A percentile compares a stretch with the other conserved stretches of the same genome.
Evolutionary conservation across 2,888 invertebrate species (phyloP).

Genomic region (Morpho helenor): DNA sequence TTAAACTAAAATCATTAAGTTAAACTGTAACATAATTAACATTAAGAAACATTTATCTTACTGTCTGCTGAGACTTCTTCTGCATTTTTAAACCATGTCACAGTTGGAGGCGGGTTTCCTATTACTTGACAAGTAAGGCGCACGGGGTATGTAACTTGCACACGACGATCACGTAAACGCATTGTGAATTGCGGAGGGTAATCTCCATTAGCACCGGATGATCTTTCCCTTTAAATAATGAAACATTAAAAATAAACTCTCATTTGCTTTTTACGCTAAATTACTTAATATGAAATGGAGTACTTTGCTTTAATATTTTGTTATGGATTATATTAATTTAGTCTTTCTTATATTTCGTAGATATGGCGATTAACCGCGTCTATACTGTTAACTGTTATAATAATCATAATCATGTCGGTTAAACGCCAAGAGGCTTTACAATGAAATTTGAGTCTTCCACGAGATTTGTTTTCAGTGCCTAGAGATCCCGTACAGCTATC

Average conservation of each 20-base stretch:
- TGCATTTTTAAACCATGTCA: constrained; percentile 93
- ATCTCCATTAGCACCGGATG: constrained; percentile 66
- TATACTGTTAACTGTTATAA: too few relatives aligned
- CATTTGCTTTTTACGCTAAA: neutral
- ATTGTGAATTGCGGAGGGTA: constrained; percentile 91
- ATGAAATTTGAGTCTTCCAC: too few relatives aligned
- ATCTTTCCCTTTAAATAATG: constrained; percentile 52
- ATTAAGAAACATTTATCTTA: constrained; percentile 41
- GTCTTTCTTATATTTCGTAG: too few relatives aligned
- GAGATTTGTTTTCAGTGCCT: too few relatives aligned
- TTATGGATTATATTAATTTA: too few relatives aligned
- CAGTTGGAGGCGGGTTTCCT: constrained; percentile 85
- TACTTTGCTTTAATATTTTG: too few relatives aligned
- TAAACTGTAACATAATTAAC: neutral
- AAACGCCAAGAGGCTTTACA: too few relatives aligned
- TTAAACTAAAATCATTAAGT: neutral
- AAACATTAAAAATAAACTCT: neutral
- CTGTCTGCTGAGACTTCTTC: constrained; percentile 79
- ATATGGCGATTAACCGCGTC: too few relatives aligned
- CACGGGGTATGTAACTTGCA: constrained; percentile 90
- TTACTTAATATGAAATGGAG: too few relatives aligned
- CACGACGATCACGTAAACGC: constrained; percentile 89
- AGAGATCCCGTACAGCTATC: too few relatives aligned
- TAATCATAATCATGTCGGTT: too few relatives aligned
- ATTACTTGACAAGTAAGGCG: constrained; percentile 91